Evolutionary conservation across 2,888 invertebrate species (phyloP).

Genomic region (Therioaphis trifolii): DNA sequence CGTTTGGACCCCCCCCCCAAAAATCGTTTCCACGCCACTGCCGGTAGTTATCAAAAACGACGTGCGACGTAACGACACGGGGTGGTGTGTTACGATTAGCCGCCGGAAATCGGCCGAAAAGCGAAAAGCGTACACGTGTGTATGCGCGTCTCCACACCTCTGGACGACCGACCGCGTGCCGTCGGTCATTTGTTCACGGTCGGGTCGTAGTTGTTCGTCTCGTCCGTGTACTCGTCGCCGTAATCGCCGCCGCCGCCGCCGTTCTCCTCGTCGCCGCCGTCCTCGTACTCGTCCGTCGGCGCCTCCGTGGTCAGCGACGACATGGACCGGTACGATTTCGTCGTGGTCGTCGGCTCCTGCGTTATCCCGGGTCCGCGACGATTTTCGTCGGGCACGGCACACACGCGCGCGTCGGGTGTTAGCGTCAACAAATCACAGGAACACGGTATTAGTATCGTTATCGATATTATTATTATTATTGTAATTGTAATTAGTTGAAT

Average conservation of each 20-base stretch:
- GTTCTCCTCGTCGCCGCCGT: slow-evolving; percentile 24
- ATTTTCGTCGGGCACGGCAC: too few species aligned
- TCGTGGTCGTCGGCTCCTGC: slow-evolving; percentile 58
- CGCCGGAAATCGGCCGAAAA: too few species aligned
- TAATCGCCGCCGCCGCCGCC: slow-evolving; percentile 31
- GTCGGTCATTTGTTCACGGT: slow-evolving; percentile 30
- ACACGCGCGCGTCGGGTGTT: not conserved
- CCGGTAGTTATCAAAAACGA: too few species aligned
- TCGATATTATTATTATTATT: not conserved
- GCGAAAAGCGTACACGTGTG: too few species aligned
- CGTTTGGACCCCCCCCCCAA: too few species aligned
- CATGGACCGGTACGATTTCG: slow-evolving; percentile 47
- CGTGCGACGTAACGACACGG: too few species aligned
- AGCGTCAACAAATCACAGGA: too few species aligned
- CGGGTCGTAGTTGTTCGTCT: slow-evolving; percentile 41
- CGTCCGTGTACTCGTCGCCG: slow-evolving; percentile 55
- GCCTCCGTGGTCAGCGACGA: slow-evolving; percentile 42
- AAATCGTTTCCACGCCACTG: too few species aligned
- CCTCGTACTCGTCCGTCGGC: slow-evolving; percentile 52
- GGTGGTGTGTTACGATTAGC: too few species aligned
- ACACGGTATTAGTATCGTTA: not conserved
- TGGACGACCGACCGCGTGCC: not conserved
- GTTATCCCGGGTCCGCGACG: not conserved
- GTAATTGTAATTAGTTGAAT: not conserved
- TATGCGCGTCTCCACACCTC: too few species aligned